These are phyloP conservation scores for Zonitis immaculata DNA, from an alignment of 2,888 invertebrate species.

Conservation along the genomic window DNA sequence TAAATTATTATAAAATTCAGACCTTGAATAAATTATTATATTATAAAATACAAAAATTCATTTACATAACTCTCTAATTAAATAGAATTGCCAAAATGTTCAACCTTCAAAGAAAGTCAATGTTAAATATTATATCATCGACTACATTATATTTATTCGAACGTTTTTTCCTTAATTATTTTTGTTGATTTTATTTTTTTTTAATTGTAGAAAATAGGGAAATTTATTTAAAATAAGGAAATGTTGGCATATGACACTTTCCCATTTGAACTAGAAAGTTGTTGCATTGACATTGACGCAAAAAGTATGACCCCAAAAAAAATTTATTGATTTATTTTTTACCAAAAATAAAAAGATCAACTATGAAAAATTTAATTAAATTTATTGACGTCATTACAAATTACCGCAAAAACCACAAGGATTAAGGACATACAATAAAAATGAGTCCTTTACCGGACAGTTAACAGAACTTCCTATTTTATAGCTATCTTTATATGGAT, in stretches of 20 bases:
- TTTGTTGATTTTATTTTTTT: too few species aligned
- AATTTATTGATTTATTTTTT: neutral
- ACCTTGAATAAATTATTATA: constrained; percentile 23
- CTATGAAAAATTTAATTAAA: neutral
- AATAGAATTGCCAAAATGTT: constrained; percentile 1
- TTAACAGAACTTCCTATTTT: neutral
- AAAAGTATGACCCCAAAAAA: constrained; percentile 8
- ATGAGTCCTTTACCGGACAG: neutral
- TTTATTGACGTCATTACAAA: neutral
- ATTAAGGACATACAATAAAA: neutral
- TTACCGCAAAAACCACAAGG: neutral
- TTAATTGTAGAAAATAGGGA: too few species aligned
- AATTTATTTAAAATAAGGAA: neutral
- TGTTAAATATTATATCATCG: constrained; percentile 26
- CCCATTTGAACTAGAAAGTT: constrained; percentile 10
- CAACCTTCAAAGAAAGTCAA: constrained; percentile 24
- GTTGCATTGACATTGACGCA: constrained; percentile 10
- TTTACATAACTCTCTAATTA: constrained; percentile 10
- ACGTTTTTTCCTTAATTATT: too few species aligned
- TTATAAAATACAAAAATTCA: constrained; percentile 16
- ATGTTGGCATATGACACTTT: constrained; percentile 8
- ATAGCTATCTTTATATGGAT: neutral
- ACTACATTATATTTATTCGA: too few species aligned
- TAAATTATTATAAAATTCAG: too few species aligned
- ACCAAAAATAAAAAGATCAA: neutral